Percentiles rank a stretch among this genome's conserved stretches.
phyloP scores from a whole-genome alignment of 2,888 invertebrate species.

The Chrysomela aeneicollis region DNA sequence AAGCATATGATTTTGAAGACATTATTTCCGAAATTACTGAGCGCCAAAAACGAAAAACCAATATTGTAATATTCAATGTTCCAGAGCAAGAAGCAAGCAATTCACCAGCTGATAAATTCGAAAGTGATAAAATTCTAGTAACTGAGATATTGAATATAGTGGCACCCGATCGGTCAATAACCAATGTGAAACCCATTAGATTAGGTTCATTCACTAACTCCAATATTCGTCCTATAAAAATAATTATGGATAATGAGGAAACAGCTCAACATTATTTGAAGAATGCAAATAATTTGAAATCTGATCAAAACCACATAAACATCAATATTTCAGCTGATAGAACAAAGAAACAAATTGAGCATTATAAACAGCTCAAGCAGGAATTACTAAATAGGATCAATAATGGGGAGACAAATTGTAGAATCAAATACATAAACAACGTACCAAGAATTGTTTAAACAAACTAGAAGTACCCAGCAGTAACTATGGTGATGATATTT shows the following conservation, averaged over 20 bases:
- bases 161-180: slow-evolving; percentile 8
- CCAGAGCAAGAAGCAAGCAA: slow-evolving; percentile 10
- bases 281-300: slow-evolving; percentile 1
- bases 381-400: too few species aligned
- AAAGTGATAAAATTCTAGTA: slow-evolving; percentile 5
- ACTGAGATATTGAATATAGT: slow-evolving; percentile 10
- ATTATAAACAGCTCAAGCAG: too few species aligned
- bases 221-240: background rate
- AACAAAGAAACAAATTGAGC: background rate
- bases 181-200: slow-evolving; percentile 12
- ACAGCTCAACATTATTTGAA: background rate
- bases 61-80: slow-evolving; percentile 18
- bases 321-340: slow-evolving; percentile 1
- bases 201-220: background rate
- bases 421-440: too few species aligned
- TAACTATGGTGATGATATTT: slow-evolving; percentile 2
- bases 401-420: too few species aligned
- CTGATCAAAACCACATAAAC: background rate
- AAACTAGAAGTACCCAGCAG: slow-evolving; percentile 8
- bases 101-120: slow-evolving; percentile 6
- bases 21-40: slow-evolving; percentile 12
- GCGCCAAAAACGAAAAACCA: slow-evolving; percentile 12
- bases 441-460: too few species aligned
- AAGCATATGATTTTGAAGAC: too few species aligned
- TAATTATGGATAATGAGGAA: background rate